phyloP scores from a whole-genome alignment of 2,888 invertebrate species.

The Dynastes hyllus region DNA sequence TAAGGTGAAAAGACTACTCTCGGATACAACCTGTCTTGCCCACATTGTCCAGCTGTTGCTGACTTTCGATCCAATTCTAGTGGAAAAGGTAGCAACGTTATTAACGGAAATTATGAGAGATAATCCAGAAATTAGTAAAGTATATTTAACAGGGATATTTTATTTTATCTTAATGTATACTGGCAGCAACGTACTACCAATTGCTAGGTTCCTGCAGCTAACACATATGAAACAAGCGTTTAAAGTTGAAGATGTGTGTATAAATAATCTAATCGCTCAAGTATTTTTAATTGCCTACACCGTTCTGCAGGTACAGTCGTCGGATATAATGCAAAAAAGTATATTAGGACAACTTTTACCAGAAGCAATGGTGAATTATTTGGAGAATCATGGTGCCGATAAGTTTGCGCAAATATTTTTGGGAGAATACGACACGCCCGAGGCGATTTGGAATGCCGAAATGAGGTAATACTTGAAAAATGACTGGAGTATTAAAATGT shows the following conservation, averaged over 20 bases:
- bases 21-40: conserved; percentile 91
- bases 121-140: conserved; percentile 94
- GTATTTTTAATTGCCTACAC: neutral
- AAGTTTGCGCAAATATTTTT: conserved; percentile 98
- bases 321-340: conserved; percentile 93
- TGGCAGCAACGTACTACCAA: conserved; percentile 96
- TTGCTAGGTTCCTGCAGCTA: conserved; percentile 94
- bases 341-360: conserved; percentile 95
- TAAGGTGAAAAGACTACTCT: conserved; percentile 89
- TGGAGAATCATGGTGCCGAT: conserved; percentile 98
- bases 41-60: conserved; percentile 96
- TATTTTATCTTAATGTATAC: conserved; percentile 99
- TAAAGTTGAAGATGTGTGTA: conserved; percentile 88
- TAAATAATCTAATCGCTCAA: neutral
- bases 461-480: conserved; percentile 80
- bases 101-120: conserved; percentile 93
- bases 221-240: conserved; percentile 98
- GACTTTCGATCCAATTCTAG: conserved; percentile 97
- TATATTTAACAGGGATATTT: conserved; percentile 96
- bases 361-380: conserved; percentile 99
- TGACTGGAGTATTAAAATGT: neutral
- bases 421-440: conserved; percentile 99
- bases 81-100: conserved; percentile 95
- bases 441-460: conserved; percentile 98
- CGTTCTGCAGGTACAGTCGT: conserved; percentile 68